Evolutionary conservation across 1,140 invertebrate genomes (phyloP), one percentile per base, ranked within the genome.

Genomic region (Procambarus virginalis): DNA sequence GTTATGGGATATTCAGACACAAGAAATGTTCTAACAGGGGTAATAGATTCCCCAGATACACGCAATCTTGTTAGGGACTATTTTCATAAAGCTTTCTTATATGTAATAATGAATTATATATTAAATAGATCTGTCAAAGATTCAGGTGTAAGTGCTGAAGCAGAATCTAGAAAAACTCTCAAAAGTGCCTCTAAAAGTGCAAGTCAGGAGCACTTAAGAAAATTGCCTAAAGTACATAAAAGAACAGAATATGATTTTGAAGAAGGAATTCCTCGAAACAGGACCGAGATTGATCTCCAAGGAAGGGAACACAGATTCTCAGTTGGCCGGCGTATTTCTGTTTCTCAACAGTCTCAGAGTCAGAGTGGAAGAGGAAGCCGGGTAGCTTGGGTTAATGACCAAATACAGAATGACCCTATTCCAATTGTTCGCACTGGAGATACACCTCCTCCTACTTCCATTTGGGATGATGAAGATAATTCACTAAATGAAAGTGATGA

Each of bases 21-120:
- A 20, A 93, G 93, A 58, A 95, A 94, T 92, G 94, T 95, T 34
- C 91, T 95, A 46, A 95, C 94, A 2, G 95, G 94, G 6, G 93
- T 95, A 4, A 94, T 95, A 86, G 94, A 95, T 90, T 93, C 93
- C 22, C 93, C 93, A 48, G 94, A 94, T 68, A 94, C 93, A 90
- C 93, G 94, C n/a, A 92, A 93, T 4, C 88, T 93, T 0, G 93
- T 94, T 1, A 92, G 93, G 82, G 91, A 93, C 49, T 93, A 93
- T 68, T 95, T 94, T 91, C 92, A 93, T 8, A 94, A 94, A 89
- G 93, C 93, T 80, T 89, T 95, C 8, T 86, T 94, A 8, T 95
- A 94, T 94, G 90, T 95, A 58, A 51, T 95, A n/a, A 76, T 95
- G 48, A 92, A 94, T 73, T 93, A 94, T 92, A 93, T 93, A 9